These are phyloP conservation scores for Erythrocebus patas DNA, from an alignment of 2,113 vertebrate genomes.

Conservation along the genomic window DNA sequence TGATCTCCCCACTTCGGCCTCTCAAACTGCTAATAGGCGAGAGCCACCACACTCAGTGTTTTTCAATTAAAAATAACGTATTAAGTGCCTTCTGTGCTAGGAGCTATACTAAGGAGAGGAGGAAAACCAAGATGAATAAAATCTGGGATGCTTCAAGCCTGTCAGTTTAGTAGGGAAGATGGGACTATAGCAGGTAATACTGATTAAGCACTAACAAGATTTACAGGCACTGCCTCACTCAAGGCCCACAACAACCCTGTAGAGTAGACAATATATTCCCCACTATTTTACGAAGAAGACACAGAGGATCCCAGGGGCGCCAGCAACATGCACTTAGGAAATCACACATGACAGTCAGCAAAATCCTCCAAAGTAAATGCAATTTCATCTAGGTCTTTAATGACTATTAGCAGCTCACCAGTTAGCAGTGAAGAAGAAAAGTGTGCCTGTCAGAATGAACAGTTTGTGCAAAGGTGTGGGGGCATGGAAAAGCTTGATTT, in stretches of 20 bases:
- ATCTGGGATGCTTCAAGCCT: not conserved
- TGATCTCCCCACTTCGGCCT: too few species aligned
- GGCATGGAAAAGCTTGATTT: not conserved
- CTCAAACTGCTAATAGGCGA: too few species aligned
- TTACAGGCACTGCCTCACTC: not conserved
- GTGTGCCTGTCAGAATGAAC: not conserved
- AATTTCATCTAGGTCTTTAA: not conserved
- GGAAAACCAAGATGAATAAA: not conserved
- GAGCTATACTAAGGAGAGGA: not conserved
- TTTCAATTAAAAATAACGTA: conserved; percentile 6
- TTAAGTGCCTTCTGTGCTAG: not conserved
- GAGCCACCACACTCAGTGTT: not conserved
- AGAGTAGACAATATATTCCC: not conserved
- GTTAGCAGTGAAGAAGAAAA: not conserved
- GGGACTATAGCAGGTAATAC: not conserved
- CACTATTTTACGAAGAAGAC: not conserved
- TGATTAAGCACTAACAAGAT: not conserved
- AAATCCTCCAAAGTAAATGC: not conserved
- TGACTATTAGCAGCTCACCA: not conserved
- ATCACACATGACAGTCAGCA: not conserved
- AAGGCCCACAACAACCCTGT: not conserved
- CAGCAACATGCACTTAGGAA: not conserved
- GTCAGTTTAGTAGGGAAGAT: not conserved
- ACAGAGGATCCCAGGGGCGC: not conserved
- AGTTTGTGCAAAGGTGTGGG: not conserved